Evolutionary conservation across 2,888 invertebrate species (phyloP), one percentile per base, ranked within the genome.

Genomic region (Ormyrus pomaceus): DNA sequence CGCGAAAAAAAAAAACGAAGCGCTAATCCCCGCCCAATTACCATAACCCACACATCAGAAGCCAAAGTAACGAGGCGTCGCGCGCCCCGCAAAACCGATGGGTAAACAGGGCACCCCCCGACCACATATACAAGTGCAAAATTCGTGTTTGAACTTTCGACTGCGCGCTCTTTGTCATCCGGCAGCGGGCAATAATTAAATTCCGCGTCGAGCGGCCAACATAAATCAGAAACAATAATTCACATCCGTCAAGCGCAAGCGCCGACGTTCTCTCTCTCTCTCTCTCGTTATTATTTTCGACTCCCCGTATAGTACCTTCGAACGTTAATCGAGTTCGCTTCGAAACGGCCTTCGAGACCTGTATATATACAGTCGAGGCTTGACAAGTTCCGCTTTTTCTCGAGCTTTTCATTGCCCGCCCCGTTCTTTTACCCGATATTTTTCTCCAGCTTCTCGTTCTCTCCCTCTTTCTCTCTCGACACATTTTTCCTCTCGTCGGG

Each of bases 201-300:
- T 81, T 77, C 58, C 64, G 50, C n/a, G 69, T 76, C 76, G 72
- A 61, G 19, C 78, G 11, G n/a, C 9, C 55, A 80, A 69, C 77
- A 66, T 77, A 77, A 80, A 80, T 80, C 77, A 55, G 73, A 80
- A 80, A 80, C 76, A 76, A 76, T 68, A 73, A 80, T 76, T 73
- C 64, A 80, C 69, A 34, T 73, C 73, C 80, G 73, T 80, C 76
- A 80, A 34, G 48, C 59, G 71, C 79, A 75, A 19, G 13, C 51
- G 50, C 58, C 13, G 51, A 50, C 11, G 5, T 19, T 19, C 19
- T 19, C 19, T 19, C 19, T 19, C 48, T 11, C 4, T 51, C 56
- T 9, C 69, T 48, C 61, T n/a, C n/a, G 62, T 68, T 73, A 78
- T 78, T 78, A 78, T 78, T 78, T 78, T 78, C 72, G 61, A 59